A percentile compares a stretch with the other conserved stretches of the same genome.
These are phyloP conservation scores for Drosophila flavopinicola DNA, from an alignment of 2,888 invertebrate genomes.

Conservation along the genomic window DNA sequence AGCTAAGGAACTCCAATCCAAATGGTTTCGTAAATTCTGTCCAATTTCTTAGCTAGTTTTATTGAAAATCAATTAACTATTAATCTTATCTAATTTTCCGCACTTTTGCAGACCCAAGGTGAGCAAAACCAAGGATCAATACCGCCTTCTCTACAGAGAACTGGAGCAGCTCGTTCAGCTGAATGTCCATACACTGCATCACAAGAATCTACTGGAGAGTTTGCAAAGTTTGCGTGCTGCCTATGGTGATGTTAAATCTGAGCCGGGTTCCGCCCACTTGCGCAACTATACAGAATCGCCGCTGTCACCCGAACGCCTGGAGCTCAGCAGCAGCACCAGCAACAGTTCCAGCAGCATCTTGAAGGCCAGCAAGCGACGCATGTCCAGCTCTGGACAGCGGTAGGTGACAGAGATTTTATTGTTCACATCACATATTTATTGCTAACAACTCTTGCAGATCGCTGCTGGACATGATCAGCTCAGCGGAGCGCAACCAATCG, in stretches of 20 bases:
- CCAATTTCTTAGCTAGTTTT: not conserved
- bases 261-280: slow-evolving; percentile 85
- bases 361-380: slow-evolving; percentile 73
- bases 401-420: slow-evolving; percentile 14
- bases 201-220: slow-evolving; percentile 91
- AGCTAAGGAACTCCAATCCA: too few relatives aligned
- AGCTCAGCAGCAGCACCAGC: slow-evolving; percentile 65
- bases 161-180: slow-evolving; percentile 92
- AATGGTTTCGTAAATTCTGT: too few relatives aligned
- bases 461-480: slow-evolving; percentile 86
- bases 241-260: slow-evolving; percentile 87
- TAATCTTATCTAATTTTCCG: too few relatives aligned
- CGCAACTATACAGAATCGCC: slow-evolving; percentile 94
- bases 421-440: not conserved
- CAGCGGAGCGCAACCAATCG: slow-evolving; percentile 85
- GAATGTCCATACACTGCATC: slow-evolving; percentile 91
- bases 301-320: slow-evolving; percentile 90
- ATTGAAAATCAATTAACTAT: too few relatives aligned
- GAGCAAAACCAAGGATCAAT: slow-evolving; percentile 93
- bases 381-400: slow-evolving; percentile 78
- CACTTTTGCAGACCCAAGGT: slow-evolving; percentile 79
- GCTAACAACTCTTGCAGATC: slow-evolving; percentile 79
- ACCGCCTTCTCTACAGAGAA: slow-evolving; percentile 95
- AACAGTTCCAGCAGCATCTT: slow-evolving; percentile 53
- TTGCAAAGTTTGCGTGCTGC: slow-evolving; percentile 87